phyloP scores from a whole-genome alignment of 2,797 vertebrate species.

The Sardinella longiceps region DNA sequence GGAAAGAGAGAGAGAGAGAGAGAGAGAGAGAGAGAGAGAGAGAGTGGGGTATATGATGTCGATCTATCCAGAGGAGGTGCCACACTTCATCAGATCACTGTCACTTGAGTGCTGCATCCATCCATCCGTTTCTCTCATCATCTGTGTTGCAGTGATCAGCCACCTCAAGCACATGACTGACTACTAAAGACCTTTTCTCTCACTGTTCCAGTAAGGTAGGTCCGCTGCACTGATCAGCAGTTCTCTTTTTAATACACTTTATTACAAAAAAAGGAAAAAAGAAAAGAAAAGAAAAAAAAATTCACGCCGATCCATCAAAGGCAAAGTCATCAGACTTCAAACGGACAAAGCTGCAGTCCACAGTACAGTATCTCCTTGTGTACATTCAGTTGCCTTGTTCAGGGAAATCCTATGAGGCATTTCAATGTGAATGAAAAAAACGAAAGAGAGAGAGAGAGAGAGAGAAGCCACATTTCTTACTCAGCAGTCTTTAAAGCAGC shows the following conservation, averaged over 20 bases:
- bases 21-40: background rate
- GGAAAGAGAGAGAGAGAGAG: slow-evolving; percentile 21
- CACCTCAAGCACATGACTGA: background rate
- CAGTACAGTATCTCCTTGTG: slow-evolving; percentile 56
- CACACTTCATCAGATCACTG: background rate
- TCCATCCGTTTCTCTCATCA: background rate
- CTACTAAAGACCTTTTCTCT: background rate
- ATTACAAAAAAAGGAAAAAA: background rate
- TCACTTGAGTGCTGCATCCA: background rate
- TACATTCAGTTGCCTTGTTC: slow-evolving; percentile 24
- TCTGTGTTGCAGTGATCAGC: background rate
- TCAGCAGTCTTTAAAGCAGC: slow-evolving; percentile 41
- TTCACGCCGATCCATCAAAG: background rate
- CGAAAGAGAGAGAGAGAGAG: background rate
- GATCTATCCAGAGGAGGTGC: background rate
- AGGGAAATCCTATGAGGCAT: background rate
- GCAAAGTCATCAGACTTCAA: background rate
- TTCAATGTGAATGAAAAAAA: slow-evolving; percentile 2
- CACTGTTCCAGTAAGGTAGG: background rate
- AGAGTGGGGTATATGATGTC: background rate
- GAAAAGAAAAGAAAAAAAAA: no score
- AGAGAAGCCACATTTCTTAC: slow-evolving; percentile 18
- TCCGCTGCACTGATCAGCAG: background rate
- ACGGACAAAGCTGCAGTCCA: slow-evolving; percentile 55
- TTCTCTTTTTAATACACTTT: background rate